Evolutionary conservation across 1,140 invertebrate genomes (phyloP).

Genomic region (Camponotus pennsylvanicus): DNA sequence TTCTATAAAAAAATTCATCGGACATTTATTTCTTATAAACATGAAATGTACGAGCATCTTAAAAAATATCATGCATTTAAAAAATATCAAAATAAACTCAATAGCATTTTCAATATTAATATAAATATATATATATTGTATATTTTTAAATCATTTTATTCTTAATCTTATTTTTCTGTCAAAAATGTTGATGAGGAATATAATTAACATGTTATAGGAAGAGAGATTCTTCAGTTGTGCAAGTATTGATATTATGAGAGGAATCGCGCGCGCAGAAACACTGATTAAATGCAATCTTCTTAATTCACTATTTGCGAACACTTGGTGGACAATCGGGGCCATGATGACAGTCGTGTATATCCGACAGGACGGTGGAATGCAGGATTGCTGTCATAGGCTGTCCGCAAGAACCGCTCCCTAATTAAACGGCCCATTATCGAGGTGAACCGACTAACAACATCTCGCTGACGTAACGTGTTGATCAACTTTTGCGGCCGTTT

Average conservation of each 20-base stretch:
- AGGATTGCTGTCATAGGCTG: constrained; percentile 65
- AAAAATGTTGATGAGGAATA: not conserved
- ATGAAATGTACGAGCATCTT: not conserved
- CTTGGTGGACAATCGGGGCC: not conserved
- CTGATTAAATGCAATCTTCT: not conserved
- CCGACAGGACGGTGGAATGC: constrained; percentile 67
- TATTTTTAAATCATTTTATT: not conserved
- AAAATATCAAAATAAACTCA: not conserved
- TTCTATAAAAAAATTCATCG: not conserved
- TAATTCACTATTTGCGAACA: not conserved
- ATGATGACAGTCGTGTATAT: constrained; percentile 13
- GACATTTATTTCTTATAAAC: not conserved
- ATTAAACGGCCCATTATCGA: constrained; percentile 73
- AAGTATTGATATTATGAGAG: not conserved
- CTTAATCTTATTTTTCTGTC: not conserved
- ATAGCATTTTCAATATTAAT: not conserved
- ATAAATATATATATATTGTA: too few relatives aligned
- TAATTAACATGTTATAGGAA: not conserved
- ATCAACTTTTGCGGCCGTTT: constrained; percentile 43
- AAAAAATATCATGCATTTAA: not conserved
- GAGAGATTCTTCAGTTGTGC: not conserved
- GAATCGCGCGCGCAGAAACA: too few relatives aligned
- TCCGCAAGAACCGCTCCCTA: constrained; percentile 72
- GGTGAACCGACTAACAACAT: constrained; percentile 45
- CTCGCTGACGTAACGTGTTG: constrained; percentile 14